Conservation (phyloP, 2,888 invertebrate genomes). For the Pycnomerus fuliginosus region DNA sequence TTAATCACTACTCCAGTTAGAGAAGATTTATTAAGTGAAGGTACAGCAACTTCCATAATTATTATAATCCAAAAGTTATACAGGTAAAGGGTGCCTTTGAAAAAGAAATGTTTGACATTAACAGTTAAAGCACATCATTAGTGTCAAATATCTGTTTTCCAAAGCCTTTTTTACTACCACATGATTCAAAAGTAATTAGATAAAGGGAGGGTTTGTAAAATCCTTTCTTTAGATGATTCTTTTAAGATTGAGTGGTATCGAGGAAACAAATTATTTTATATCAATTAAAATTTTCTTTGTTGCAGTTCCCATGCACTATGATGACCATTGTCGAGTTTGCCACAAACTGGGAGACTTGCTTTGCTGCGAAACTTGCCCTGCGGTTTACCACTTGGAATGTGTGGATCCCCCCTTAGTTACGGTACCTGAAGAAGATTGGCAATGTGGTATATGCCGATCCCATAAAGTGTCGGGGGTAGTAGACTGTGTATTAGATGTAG, state of each 20-base stretch:
- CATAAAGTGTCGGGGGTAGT: constrained; percentile 91
- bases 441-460: constrained; percentile 89
- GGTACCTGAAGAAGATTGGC: constrained; percentile 97
- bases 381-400: constrained; percentile 96
- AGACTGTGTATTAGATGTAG: constrained; percentile 88
- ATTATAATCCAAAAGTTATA: no score
- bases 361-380: constrained; percentile 98
- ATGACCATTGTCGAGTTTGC: constrained; percentile 90
- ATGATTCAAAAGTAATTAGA: no score
- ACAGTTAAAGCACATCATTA: no score
- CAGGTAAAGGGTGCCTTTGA: no score
- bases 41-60: constrained; percentile 54
- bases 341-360: constrained; percentile 91
- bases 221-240: no score
- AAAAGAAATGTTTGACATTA: no score
- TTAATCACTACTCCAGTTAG: constrained; percentile 89
- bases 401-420: constrained; percentile 92
- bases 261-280: no score
- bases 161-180: no score
- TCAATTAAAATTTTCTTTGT: no score
- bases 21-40: constrained; percentile 92
- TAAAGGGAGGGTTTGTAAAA: no score
- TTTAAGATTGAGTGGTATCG: no score
- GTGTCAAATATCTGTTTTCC: no score
- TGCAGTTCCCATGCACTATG: constrained; percentile 80